A percentile compares a stretch with the other conserved stretches of the same genome.
These are phyloP conservation scores for Siniperca obscura DNA, from an alignment of 2,797 vertebrate genomes.

Conservation along the genomic window DNA sequence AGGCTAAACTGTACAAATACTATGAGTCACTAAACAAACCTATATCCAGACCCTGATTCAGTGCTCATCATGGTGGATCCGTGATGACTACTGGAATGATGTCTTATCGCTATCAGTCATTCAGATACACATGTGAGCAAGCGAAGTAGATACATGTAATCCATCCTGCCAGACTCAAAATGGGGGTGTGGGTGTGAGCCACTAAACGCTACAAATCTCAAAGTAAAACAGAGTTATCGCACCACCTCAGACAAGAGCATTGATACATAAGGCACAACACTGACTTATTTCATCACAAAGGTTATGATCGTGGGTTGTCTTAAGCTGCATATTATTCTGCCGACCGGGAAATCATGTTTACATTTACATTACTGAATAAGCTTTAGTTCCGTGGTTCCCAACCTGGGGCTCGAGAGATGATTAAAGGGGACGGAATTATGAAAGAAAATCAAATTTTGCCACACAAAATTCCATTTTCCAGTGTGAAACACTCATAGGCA, in stretches of 20 bases:
- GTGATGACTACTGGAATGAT: slow-evolving; percentile 26
- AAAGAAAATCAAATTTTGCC: slow-evolving; percentile 13
- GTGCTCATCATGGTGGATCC: slow-evolving; percentile 37
- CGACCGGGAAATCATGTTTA: slow-evolving; percentile 3
- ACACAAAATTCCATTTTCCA: background rate
- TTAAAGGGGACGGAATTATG: slow-evolving; percentile 4
- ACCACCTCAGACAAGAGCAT: background rate
- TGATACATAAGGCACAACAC: background rate
- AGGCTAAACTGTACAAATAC: slow-evolving; percentile 73
- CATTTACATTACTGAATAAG: background rate
- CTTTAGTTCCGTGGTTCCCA: background rate
- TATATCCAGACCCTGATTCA: slow-evolving; percentile 51
- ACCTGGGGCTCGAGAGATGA: background rate
- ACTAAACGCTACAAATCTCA: background rate
- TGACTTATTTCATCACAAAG: slow-evolving; percentile 10
- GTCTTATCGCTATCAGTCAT: slow-evolving; percentile 26
- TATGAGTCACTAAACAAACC: slow-evolving; percentile 65
- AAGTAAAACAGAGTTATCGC: slow-evolving; percentile 10
- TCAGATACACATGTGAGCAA: slow-evolving; percentile 18
- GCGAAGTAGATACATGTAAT: background rate
- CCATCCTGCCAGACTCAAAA: background rate
- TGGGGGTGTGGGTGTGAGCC: background rate
- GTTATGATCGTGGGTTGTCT: background rate
- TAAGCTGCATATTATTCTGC: slow-evolving; percentile 5
- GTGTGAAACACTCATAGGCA: background rate